Conservation (phyloP, 2,113 vertebrate genomes). For the Oncorhynchus masou region DNA sequence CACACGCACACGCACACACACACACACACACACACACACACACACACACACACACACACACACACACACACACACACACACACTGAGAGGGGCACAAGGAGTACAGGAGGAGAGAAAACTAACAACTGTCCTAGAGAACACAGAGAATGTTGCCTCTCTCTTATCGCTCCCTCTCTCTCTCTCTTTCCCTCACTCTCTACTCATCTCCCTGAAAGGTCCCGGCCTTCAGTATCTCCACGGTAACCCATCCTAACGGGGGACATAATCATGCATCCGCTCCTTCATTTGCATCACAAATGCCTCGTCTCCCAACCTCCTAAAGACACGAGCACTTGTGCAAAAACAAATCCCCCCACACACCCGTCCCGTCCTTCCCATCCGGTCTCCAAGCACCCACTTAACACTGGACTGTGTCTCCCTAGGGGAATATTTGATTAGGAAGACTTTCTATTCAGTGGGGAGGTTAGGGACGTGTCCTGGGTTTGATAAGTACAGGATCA, state of each 20-base stretch:
- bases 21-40: too few species aligned
- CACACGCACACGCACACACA: too few species aligned
- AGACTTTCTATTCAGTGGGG: conserved; percentile 2
- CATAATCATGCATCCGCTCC: conserved; percentile 50
- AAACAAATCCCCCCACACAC: not conserved
- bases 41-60: too few species aligned
- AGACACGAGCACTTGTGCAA: conserved; percentile 22
- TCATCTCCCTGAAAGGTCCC: not conserved
- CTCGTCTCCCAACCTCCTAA: conserved; percentile 22
- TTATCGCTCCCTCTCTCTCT: not conserved
- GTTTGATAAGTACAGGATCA: too few species aligned
- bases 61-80: too few species aligned
- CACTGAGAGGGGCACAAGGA: too few species aligned
- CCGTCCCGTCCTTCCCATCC: conserved; percentile 10
- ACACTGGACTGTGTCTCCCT: conserved; percentile 27
- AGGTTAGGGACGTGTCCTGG: too few species aligned
- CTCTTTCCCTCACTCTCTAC: not conserved
- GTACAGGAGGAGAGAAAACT: not conserved
- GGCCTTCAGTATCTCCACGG: conserved; percentile 46
- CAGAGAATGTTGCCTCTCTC: not conserved
- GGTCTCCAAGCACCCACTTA: conserved; percentile 30
- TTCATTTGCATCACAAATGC: conserved; percentile 64
- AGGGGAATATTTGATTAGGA: conserved; percentile 30
- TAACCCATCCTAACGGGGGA: conserved; percentile 59
- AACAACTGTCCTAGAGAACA: not conserved